Evolutionary conservation across 1,140 invertebrate genomes (phyloP).

Genomic region (Cephus cinctus): DNA sequence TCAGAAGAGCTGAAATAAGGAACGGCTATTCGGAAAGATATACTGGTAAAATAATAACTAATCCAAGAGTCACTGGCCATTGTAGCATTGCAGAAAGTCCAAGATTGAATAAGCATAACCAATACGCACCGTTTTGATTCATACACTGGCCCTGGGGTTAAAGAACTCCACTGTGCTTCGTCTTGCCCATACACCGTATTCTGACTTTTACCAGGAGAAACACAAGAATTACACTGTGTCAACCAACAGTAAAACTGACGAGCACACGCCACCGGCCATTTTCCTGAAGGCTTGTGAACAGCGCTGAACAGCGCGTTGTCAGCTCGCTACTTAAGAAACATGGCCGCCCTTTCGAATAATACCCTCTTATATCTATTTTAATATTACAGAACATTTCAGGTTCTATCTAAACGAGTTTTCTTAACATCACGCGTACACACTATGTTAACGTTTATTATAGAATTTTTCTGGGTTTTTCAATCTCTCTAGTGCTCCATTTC

Average conservation of each 20-base stretch:
- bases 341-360: not conserved
- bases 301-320: no score
- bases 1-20: no score
- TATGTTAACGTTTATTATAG: not conserved
- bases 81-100: not conserved
- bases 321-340: not conserved
- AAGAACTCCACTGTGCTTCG: slow-evolving; percentile 2
- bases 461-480: not conserved
- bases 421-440: not conserved
- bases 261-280: slow-evolving; percentile 37
- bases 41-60: no score
- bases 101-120: not conserved
- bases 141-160: not conserved
- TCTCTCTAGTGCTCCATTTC: not conserved
- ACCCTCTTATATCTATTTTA: not conserved
- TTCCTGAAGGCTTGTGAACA: slow-evolving; percentile 10
- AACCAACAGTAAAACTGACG: slow-evolving; percentile 11
- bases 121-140: slow-evolving; percentile 16
- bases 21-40: no score
- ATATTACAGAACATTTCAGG: not conserved
- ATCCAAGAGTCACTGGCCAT: not conserved
- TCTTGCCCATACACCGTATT: slow-evolving; percentile 8
- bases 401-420: slow-evolving; percentile 1
- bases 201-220: slow-evolving; percentile 2
- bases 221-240: slow-evolving; percentile 6